Conservation (phyloP, 2,888 invertebrate genomes). For the Nymphalis c-album region DNA sequence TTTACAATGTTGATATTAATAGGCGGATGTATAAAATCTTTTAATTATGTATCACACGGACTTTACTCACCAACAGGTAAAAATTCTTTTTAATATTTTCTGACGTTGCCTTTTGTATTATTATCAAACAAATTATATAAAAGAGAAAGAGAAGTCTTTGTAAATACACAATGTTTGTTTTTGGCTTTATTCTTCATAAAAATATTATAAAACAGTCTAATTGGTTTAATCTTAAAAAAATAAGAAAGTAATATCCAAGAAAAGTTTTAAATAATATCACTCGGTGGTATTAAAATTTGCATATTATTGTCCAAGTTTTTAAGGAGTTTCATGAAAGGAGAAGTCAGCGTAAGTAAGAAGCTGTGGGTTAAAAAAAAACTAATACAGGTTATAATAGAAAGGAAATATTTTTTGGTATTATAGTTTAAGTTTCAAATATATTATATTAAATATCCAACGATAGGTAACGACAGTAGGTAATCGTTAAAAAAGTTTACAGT, state of each 20-base stretch:
- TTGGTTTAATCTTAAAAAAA: background rate
- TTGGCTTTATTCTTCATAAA: background rate
- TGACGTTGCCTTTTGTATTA: too few relatives aligned
- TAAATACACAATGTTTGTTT: too few relatives aligned
- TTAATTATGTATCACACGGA: too few relatives aligned
- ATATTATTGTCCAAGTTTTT: conserved; percentile 25
- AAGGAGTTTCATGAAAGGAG: conserved; percentile 5
- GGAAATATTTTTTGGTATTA: background rate
- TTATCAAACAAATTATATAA: too few relatives aligned
- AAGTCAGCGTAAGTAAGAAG: background rate
- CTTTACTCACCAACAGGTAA: too few relatives aligned
- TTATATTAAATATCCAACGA: background rate
- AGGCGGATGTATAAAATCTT: too few relatives aligned
- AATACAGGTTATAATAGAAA: background rate
- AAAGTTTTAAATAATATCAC: conserved; percentile 19
- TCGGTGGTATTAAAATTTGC: conserved; percentile 21
- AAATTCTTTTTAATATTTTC: too few relatives aligned
- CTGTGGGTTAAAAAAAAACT: background rate
- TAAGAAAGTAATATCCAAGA: conserved; percentile 7
- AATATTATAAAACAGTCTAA: background rate
- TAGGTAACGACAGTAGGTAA: too few relatives aligned
- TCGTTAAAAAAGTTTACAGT: too few relatives aligned
- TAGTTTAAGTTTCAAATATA: background rate
- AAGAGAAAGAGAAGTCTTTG: too few relatives aligned
- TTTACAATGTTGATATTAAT: too few relatives aligned